Base-by-base conservation (phyloP, 2,113 vertebrate genomes). In the Centropristis striata region DNA sequence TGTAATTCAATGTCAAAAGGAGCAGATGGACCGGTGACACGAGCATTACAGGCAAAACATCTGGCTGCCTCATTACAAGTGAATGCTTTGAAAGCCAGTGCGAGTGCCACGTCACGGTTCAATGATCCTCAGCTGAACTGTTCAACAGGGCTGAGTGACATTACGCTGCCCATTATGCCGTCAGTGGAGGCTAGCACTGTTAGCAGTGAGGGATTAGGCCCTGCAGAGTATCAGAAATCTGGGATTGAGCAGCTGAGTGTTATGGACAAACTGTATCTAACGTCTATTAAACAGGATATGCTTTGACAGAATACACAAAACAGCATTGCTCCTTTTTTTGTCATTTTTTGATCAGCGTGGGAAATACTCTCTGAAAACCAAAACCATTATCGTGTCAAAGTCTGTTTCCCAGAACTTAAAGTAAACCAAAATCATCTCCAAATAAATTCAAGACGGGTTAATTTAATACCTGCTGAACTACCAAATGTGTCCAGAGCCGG, bases 1-100 rank as follows among this genome's bases (percentile, higher is more conserved):
- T 28, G 47, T 75, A 58, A 85, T 53, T 83, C 71, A 83, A 73
- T 49, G 83, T 88, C 69, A 79, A 59, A 25, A 25, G 49, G 16
- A 89, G 79, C 92, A 94, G 83, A 93, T 89, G 90, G 85, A 71
- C 54, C 61, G 20, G 76, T 85, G 84, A 89, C 77, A 86, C 9
- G 9, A 73, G 86, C 57, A 71, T 86, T 51, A 85, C 75, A 44
- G 57, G 20, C 49, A 9, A 47, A 81, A 57, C 92, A 87, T 90
- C 88, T 89, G 91, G 90, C 37, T 15, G 41, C 81, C 50, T 87
- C 57, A 23, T 86, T 81, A 75, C 13, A 57, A 61, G 8, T 16
- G 39, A 39, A 16, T 11, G 39, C 39, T 14, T 41, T 23, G n/a
- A 37, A 59, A 41, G 57, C 58, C n/a, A 18, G 23, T 18, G 39